These are phyloP conservation scores for Tipula helvola DNA, from an alignment of 2,888 invertebrate species.

Conservation along the genomic window DNA sequence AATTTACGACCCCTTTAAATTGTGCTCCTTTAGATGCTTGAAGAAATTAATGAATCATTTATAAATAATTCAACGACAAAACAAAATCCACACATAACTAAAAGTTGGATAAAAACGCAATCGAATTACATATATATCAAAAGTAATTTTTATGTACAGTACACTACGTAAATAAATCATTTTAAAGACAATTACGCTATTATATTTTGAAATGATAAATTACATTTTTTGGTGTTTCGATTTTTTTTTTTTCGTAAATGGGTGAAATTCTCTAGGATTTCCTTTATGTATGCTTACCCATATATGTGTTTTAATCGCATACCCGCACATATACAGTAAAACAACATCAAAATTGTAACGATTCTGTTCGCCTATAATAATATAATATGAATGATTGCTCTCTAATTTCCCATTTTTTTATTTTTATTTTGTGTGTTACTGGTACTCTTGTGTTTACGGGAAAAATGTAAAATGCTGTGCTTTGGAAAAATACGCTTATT, in stretches of 20 bases:
- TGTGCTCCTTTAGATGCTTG: too few relatives aligned
- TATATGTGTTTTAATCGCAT: background rate
- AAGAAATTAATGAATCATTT: too few relatives aligned
- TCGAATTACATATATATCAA: too few relatives aligned
- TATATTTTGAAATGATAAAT: background rate
- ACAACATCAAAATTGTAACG: background rate
- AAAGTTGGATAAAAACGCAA: too few relatives aligned
- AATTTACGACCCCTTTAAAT: too few relatives aligned
- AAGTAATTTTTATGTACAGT: too few relatives aligned
- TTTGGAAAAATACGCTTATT: background rate
- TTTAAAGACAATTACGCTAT: background rate
- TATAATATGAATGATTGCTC: background rate
- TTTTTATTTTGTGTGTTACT: background rate
- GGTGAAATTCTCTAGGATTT: background rate
- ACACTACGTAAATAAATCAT: background rate
- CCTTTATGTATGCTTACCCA: background rate
- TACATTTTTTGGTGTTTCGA: background rate
- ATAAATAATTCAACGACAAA: too few relatives aligned
- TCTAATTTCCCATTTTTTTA: background rate
- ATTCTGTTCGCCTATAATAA: background rate
- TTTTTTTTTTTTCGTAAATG: background rate
- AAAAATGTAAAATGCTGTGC: background rate
- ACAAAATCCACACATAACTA: too few relatives aligned
- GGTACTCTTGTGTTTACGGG: background rate
- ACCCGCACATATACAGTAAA: background rate